phyloP scores from a whole-genome alignment of 1,140 invertebrate species.

The Drosophila ercepeae region DNA sequence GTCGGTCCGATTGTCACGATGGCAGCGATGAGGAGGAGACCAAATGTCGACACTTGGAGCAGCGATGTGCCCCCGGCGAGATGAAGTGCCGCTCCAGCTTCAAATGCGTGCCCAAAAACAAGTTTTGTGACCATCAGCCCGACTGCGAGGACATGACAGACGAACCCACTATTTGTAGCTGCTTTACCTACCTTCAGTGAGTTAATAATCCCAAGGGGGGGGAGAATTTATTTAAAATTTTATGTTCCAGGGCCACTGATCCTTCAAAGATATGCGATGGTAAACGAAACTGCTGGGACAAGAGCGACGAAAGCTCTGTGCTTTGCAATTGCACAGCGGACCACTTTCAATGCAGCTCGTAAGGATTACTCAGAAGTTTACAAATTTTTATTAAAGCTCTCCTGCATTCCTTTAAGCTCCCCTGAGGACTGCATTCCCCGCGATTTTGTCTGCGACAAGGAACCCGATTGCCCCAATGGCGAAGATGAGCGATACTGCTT shows the following conservation, averaged over 20 bases:
- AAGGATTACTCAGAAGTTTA: no score
- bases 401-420: conserved; percentile 50
- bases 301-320: conserved; percentile 89
- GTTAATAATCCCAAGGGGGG: no score
- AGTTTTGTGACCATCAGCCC: conserved; percentile 87
- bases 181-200: conserved; percentile 87
- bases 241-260: conserved; percentile 84
- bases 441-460: conserved; percentile 90
- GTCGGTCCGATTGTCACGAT: conserved; percentile 88
- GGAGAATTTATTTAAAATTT: neutral
- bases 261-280: conserved; percentile 91
- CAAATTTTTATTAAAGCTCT: no score
- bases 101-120: conserved; percentile 87
- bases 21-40: conserved; percentile 86
- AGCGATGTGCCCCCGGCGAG: conserved; percentile 83
- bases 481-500: conserved; percentile 88
- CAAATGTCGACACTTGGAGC: conserved; percentile 83
- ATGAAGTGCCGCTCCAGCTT: conserved; percentile 87
- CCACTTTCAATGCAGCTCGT: conserved; percentile 85
- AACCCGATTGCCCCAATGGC: conserved; percentile 88
- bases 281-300: conserved; percentile 90
- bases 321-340: conserved; percentile 86
- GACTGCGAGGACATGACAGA: conserved; percentile 90
- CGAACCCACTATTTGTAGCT: conserved; percentile 88
- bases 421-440: conserved; percentile 86